Evolutionary conservation across 2,797 vertebrate genomes (phyloP).

Genomic region (Carapus acus): DNA sequence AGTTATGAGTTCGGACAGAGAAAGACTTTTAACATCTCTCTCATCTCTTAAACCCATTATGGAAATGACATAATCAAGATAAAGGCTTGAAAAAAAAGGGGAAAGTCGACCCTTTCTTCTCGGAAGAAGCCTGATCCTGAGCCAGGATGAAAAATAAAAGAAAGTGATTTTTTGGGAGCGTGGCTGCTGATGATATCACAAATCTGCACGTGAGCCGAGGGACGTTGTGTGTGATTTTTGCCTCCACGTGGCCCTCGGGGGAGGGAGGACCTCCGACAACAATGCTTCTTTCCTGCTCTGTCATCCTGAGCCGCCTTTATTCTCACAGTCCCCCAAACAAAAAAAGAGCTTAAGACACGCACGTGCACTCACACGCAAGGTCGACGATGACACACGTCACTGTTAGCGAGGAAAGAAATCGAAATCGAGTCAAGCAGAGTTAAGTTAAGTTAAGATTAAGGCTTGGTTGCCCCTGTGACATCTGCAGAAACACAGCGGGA

Average conservation of each 20-base stretch:
- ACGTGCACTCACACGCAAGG: too few relatives aligned
- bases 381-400: too few relatives aligned
- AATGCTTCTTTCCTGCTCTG: conserved; percentile 54
- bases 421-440: too few relatives aligned
- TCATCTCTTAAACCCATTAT: conserved; percentile 46
- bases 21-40: conserved; percentile 46
- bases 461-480: conserved; percentile 36
- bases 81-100: conserved; percentile 42
- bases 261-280: conserved; percentile 47
- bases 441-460: too few relatives aligned
- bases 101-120: too few relatives aligned
- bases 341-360: conserved; percentile 48
- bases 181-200: conserved; percentile 33
- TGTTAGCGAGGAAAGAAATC: too few relatives aligned
- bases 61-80: conserved; percentile 50
- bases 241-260: too few relatives aligned
- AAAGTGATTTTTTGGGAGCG: conserved; percentile 41
- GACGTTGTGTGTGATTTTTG: conserved; percentile 3
- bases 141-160: conserved; percentile 32
- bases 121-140: conserved; percentile 33
- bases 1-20: conserved; percentile 33
- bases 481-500: conserved; percentile 42
- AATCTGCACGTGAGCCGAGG: conserved; percentile 23
- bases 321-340: conserved; percentile 19
- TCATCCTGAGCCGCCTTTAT: conserved; percentile 37